Evolutionary conservation across 2,888 invertebrate genomes (phyloP).

Genomic region (Andricus curvator): DNA sequence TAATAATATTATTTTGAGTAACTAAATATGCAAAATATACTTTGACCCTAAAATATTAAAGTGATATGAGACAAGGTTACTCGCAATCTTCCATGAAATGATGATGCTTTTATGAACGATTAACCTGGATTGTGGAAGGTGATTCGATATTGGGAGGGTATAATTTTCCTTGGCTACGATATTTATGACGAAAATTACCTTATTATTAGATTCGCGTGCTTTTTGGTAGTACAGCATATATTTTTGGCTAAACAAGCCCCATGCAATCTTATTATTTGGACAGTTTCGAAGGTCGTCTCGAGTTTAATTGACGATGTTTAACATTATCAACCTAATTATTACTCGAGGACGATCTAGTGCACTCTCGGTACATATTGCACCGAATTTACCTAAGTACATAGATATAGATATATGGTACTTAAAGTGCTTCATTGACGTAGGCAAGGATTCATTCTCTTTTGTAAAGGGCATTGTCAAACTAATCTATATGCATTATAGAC

Average conservation of each 20-base stretch:
- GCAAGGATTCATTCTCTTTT: background rate
- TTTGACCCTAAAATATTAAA: too few relatives aligned
- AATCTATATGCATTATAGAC: background rate
- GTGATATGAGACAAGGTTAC: too few relatives aligned
- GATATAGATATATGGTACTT: background rate
- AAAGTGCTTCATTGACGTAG: background rate
- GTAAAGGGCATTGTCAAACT: background rate
- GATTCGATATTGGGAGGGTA: constrained; percentile 6
- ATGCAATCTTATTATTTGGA: background rate
- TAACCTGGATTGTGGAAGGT: background rate
- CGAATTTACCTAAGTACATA: background rate
- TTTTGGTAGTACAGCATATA: background rate
- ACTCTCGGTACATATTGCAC: background rate
- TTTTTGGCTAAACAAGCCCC: background rate
- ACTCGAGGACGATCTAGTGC: background rate
- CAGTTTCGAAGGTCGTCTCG: background rate
- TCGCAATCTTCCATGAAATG: background rate
- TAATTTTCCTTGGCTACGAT: background rate
- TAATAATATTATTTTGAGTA: too few relatives aligned
- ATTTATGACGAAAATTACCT: constrained; percentile 2
- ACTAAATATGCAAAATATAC: too few relatives aligned
- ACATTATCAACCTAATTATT: background rate
- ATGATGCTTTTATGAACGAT: constrained; percentile 8
- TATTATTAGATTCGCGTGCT: constrained; percentile 3
- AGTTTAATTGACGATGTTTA: background rate